Evolutionary conservation across 2,888 invertebrate species (phyloP).

Genomic region (Hypena proboscidalis): DNA sequence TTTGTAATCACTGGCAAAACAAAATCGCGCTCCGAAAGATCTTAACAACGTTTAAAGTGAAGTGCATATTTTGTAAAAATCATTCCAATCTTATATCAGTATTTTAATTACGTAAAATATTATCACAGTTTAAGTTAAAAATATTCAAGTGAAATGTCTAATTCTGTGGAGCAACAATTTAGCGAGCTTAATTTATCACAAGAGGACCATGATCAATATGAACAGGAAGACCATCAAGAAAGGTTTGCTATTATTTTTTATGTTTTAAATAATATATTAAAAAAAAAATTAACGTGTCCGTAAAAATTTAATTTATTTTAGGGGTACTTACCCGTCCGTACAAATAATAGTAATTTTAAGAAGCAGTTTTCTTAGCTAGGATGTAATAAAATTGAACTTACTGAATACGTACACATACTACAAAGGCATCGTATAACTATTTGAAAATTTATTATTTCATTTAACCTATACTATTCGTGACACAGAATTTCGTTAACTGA

Average conservation of each 20-base stretch:
- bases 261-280: too few species aligned
- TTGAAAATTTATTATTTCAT: too few species aligned
- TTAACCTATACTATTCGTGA: too few species aligned
- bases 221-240: constrained; percentile 86
- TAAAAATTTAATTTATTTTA: too few species aligned
- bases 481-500: too few species aligned
- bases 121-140: constrained; percentile 23
- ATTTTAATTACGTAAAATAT: constrained; percentile 33
- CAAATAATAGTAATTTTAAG: too few species aligned
- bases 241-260: constrained; percentile 65
- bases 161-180: constrained; percentile 87
- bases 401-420: too few species aligned
- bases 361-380: too few species aligned
- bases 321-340: too few species aligned
- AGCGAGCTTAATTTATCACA: constrained; percentile 88
- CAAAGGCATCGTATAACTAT: too few species aligned
- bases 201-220: constrained; percentile 91
- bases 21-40: constrained; percentile 25
- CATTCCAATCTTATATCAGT: constrained; percentile 42
- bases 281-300: too few species aligned
- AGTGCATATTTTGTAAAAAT: constrained; percentile 21
- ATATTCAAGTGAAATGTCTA: constrained; percentile 66
- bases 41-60: constrained; percentile 22
- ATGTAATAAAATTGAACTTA: too few species aligned
- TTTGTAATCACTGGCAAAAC: constrained; percentile 16